These are phyloP conservation scores for Dioctria linearis DNA, from an alignment of 2,888 invertebrate species.

Conservation along the genomic window DNA sequence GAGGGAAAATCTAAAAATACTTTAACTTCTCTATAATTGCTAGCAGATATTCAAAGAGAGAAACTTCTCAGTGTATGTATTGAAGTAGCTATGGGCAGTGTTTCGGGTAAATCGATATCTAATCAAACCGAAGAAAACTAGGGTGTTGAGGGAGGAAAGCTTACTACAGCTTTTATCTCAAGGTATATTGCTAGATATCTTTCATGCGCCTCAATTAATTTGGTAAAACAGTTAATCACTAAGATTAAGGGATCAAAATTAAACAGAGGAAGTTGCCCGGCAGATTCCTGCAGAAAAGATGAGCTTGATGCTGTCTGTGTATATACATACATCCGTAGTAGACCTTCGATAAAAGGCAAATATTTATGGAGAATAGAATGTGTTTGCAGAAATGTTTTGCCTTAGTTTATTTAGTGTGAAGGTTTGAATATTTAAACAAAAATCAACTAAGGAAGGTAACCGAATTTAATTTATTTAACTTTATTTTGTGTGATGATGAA, in stretches of 20 bases:
- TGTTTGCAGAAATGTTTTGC: too few species aligned
- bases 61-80: neutral
- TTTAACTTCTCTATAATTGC: conserved; percentile 5
- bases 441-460: too few species aligned
- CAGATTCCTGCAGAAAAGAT: too few species aligned
- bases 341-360: too few species aligned
- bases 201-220: conserved; percentile 8
- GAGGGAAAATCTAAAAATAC: neutral
- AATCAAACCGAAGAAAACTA: neutral
- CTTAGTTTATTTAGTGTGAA: too few species aligned
- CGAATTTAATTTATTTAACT: too few species aligned
- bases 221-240: neutral
- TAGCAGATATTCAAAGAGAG: neutral
- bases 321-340: too few species aligned
- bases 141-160: neutral
- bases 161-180: neutral
- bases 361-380: too few species aligned
- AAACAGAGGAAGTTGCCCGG: neutral
- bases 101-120: conserved; percentile 19
- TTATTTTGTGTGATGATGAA: too few species aligned
- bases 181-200: conserved; percentile 10
- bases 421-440: too few species aligned
- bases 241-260: conserved; percentile 3
- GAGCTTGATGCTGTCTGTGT: too few species aligned
- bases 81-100: conserved; percentile 12